Evolutionary conservation across 2,113 vertebrate genomes (phyloP).

Genomic region (Oceanites oceanicus): DNA sequence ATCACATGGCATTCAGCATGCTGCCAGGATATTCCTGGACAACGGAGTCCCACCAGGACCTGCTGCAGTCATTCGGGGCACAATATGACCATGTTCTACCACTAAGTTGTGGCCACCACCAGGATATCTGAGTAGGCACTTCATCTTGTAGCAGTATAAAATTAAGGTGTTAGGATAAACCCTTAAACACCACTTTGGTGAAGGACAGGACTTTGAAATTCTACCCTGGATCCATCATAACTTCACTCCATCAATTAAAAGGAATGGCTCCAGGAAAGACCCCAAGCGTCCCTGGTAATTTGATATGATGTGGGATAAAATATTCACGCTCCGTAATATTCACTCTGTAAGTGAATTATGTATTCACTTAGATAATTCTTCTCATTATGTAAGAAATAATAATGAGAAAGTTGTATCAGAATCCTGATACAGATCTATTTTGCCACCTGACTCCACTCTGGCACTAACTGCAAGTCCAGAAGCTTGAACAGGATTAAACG

Average conservation of each 20-base stretch:
- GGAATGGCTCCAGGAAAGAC: background rate
- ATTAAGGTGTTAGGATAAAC: background rate
- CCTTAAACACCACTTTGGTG: background rate
- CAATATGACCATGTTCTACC: background rate
- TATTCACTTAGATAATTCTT: too few species aligned
- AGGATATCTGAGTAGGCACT: background rate
- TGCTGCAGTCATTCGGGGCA: background rate
- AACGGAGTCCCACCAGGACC: background rate
- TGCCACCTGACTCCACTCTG: background rate
- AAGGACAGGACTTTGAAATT: background rate
- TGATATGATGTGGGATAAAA: background rate
- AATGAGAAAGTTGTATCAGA: background rate
- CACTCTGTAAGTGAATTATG: too few species aligned
- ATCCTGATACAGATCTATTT: background rate
- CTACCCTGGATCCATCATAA: background rate
- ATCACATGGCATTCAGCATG: background rate
- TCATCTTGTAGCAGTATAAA: background rate
- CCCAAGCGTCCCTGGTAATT: background rate
- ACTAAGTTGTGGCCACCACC: background rate
- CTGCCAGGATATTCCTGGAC: background rate
- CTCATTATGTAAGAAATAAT: background rate
- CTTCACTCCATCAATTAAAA: background rate
- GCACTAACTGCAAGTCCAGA: background rate
- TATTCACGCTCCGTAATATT: background rate
- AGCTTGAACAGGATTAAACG: background rate